Evolutionary conservation across 1,140 invertebrate species (phyloP).

Genomic region (Drosophila santomea): DNA sequence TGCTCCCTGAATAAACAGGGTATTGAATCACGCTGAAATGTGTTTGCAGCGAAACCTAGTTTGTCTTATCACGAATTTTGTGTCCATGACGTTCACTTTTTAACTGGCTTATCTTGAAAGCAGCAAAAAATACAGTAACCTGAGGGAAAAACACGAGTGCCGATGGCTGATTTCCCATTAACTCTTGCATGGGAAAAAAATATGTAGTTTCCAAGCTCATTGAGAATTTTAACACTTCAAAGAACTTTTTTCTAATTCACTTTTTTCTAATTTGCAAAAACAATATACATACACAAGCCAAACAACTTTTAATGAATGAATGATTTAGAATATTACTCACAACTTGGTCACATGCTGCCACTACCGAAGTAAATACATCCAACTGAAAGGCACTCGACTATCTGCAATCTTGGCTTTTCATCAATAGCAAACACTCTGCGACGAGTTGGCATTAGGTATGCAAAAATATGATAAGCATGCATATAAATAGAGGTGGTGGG

Average conservation of each 20-base stretch:
- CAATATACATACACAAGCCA: no score
- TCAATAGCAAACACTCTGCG: conserved; percentile 31
- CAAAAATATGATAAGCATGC: conserved; percentile 74
- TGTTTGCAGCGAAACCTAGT: conserved; percentile 32
- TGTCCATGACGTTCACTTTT: conserved; percentile 56
- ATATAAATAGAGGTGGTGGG: conserved; percentile 46
- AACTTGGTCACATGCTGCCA: conserved; percentile 28
- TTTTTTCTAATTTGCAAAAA: no score
- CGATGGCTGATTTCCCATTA: conserved; percentile 26
- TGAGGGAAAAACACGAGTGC: conserved; percentile 26
- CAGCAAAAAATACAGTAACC: conserved; percentile 1
- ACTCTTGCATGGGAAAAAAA: conserved; percentile 7
- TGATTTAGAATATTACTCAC: conserved; percentile 1
- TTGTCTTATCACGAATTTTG: conserved; percentile 50
- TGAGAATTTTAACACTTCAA: neutral
- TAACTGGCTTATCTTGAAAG: conserved; percentile 40
- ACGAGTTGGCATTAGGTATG: conserved; percentile 50
- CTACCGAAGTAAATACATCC: neutral
- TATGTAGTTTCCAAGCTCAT: neutral
- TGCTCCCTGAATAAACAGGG: conserved; percentile 9
- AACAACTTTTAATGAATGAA: no score
- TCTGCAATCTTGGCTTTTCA: conserved; percentile 55
- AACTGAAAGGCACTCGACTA: conserved; percentile 21
- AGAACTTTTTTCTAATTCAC: no score
- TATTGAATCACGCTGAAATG: conserved; percentile 39